Evolutionary conservation across 2,888 invertebrate species (phyloP).

Genomic region (Boloria euphrosyne): DNA sequence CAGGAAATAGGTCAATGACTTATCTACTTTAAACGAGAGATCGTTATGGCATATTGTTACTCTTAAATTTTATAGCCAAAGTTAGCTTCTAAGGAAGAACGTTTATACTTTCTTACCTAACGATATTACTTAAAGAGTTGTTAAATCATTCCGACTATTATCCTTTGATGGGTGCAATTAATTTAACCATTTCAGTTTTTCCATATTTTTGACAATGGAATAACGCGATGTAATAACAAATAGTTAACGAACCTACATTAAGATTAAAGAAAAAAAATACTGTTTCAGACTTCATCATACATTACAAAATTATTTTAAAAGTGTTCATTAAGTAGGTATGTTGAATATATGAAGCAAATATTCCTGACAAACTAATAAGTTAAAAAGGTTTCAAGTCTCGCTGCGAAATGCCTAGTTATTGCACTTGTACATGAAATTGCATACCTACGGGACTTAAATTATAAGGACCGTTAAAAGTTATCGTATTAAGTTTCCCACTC

Average conservation of each 20-base stretch:
- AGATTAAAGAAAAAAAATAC: too few relatives aligned
- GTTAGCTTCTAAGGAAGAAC: conserved; percentile 29
- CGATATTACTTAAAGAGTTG: conserved; percentile 22
- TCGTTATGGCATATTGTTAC: conserved; percentile 24
- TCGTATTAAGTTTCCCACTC: conserved; percentile 33
- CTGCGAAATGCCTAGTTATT: conserved; percentile 12
- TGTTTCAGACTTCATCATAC: too few relatives aligned
- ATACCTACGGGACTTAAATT: conserved; percentile 29
- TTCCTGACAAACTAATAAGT: conserved; percentile 25
- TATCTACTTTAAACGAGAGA: conserved; percentile 14
- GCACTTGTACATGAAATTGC: conserved; percentile 23
- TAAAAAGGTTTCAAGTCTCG: conserved; percentile 13
- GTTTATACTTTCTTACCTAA: conserved; percentile 36
- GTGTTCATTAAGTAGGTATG: background rate
- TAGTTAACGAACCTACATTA: too few relatives aligned
- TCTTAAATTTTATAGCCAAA: conserved; percentile 27
- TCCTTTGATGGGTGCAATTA: conserved; percentile 10
- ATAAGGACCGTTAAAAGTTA: conserved; percentile 36
- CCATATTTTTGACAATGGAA: too few relatives aligned
- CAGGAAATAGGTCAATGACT: conserved; percentile 14
- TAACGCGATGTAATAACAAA: too few relatives aligned
- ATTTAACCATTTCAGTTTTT: background rate
- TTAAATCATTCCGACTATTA: conserved; percentile 8
- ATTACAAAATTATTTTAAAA: too few relatives aligned
- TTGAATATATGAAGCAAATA: background rate